Evolutionary conservation across 2,888 invertebrate genomes (phyloP).

Genomic region (Coleophora deauratella): DNA sequence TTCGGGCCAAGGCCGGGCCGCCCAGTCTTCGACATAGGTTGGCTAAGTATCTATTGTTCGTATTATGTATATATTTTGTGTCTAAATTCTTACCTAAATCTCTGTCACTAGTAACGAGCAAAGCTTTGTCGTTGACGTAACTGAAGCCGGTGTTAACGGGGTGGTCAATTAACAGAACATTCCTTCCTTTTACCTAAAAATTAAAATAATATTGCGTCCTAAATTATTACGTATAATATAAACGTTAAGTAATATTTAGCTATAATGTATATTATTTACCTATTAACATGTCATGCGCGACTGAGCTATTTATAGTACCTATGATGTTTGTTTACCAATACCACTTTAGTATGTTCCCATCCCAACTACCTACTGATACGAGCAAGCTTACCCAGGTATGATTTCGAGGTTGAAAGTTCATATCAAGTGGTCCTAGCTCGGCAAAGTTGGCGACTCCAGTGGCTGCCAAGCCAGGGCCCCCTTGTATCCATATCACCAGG

Average conservation of each 20-base stretch:
- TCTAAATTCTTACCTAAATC: slow-evolving; percentile 41
- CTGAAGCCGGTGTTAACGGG: slow-evolving; percentile 93
- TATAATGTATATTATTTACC: too few relatives aligned
- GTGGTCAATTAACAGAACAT: slow-evolving; percentile 90
- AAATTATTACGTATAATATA: too few relatives aligned
- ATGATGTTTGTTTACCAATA: too few relatives aligned
- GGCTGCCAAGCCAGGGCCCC: slow-evolving; percentile 89
- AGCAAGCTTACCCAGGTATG: slow-evolving; percentile 80
- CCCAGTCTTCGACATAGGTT: too few relatives aligned
- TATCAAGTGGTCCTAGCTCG: slow-evolving; percentile 85
- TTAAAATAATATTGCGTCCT: slow-evolving; percentile 3
- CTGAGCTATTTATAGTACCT: too few relatives aligned
- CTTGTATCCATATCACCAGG: slow-evolving; percentile 90
- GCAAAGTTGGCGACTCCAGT: slow-evolving; percentile 91
- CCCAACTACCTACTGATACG: too few relatives aligned
- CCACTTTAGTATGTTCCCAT: too few relatives aligned
- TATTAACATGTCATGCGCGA: too few relatives aligned
- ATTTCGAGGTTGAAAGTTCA: slow-evolving; percentile 77
- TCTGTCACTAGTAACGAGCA: slow-evolving; percentile 44
- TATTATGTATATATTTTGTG: too few relatives aligned
- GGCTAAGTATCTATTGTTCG: too few relatives aligned
- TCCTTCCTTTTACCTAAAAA: slow-evolving; percentile 80
- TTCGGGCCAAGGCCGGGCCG: too few relatives aligned
- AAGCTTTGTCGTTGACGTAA: slow-evolving; percentile 74
- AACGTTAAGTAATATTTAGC: too few relatives aligned